Evolutionary conservation across 37 sponge, comb jelly and placozoan species (phyloP).

Genomic region (Beroe ovata): DNA sequence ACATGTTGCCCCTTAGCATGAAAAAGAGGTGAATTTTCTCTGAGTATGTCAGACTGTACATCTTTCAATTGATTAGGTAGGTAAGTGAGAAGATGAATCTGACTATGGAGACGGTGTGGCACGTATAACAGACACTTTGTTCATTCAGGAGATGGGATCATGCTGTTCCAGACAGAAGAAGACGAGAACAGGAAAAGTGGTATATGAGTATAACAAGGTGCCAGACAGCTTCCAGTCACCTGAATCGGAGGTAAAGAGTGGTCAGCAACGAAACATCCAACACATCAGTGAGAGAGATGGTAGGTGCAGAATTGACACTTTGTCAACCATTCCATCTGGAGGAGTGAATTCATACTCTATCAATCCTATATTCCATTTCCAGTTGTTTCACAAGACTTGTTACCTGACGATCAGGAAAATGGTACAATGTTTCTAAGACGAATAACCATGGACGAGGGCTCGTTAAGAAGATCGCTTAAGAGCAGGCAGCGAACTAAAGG

Average conservation of each 20-base stretch:
- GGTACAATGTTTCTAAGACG: constrained; percentile 60
- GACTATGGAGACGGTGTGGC: too few relatives aligned
- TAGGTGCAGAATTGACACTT: too few relatives aligned
- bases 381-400: constrained; percentile 55
- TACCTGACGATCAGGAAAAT: constrained; percentile 56
- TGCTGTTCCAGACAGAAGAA: constrained; percentile 62
- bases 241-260: neutral
- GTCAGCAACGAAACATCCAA: neutral
- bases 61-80: neutral
- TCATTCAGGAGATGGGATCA: constrained; percentile 41
- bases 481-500: neutral
- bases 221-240: constrained; percentile 53
- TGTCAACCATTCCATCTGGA: too few relatives aligned
- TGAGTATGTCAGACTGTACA: neutral
- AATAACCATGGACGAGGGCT: constrained; percentile 55
- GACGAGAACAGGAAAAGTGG: constrained; percentile 28
- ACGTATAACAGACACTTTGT: too few relatives aligned
- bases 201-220: constrained; percentile 48
- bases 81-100: neutral
- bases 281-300: constrained; percentile 64
- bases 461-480: constrained; percentile 18
- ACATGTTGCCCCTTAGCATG: too few relatives aligned
- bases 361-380: too few relatives aligned
- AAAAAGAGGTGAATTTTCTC: neutral
- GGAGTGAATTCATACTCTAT: too few relatives aligned